Evolutionary conservation across 2,888 invertebrate species (phyloP).

Genomic region (Macaria notata): DNA sequence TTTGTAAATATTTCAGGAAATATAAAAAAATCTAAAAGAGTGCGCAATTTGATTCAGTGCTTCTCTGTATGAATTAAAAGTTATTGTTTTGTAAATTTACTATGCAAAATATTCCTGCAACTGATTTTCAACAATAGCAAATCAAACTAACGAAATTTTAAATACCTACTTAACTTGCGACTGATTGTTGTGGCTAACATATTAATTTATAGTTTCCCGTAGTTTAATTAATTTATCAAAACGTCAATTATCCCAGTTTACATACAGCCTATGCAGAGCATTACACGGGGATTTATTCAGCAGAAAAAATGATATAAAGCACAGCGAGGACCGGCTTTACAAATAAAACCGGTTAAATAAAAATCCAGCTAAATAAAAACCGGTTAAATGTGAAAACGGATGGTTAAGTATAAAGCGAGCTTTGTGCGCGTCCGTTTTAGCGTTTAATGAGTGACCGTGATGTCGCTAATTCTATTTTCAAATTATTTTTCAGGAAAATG

Average conservation of each 20-base stretch:
- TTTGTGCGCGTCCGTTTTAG: slow-evolving; percentile 23
- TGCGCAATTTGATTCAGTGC: too few relatives aligned
- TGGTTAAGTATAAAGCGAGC: slow-evolving; percentile 16
- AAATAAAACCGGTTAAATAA: slow-evolving; percentile 7
- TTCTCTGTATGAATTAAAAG: too few relatives aligned
- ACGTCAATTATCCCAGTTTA: neutral
- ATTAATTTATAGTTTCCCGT: too few relatives aligned
- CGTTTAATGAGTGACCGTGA: slow-evolving; percentile 25
- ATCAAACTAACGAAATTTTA: too few relatives aligned
- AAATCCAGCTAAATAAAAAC: slow-evolving; percentile 2
- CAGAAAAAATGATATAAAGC: slow-evolving; percentile 28
- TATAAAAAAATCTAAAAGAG: too few relatives aligned
- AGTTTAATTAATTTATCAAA: too few relatives aligned
- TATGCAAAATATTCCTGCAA: too few relatives aligned
- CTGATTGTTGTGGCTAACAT: too few relatives aligned
- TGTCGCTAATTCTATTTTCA: slow-evolving; percentile 22
- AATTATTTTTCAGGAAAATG: slow-evolving; percentile 8
- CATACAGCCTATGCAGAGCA: neutral
- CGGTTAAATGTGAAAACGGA: slow-evolving; percentile 7
- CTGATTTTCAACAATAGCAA: too few relatives aligned
- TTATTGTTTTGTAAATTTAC: too few relatives aligned
- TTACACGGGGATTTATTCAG: slow-evolving; percentile 25
- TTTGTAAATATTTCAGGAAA: too few relatives aligned
- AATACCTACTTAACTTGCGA: too few relatives aligned
- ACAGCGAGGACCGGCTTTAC: slow-evolving; percentile 20